Percentiles rank a stretch among this genome's conserved stretches.
phyloP scores from a whole-genome alignment of 2,888 invertebrate species.

The Ypsolopha sequella region DNA sequence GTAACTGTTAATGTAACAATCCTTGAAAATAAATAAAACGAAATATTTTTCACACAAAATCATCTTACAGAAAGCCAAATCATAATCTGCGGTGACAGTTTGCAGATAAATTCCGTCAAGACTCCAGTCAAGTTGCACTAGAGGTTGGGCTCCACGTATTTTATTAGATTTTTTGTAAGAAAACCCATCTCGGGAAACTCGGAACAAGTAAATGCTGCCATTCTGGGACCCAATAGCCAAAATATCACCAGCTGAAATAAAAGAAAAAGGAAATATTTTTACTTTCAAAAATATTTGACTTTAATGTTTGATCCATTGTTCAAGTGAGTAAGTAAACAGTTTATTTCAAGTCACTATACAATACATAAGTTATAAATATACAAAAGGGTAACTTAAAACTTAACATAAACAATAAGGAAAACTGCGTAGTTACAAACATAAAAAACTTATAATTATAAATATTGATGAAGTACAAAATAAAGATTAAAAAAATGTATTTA shows the following conservation, averaged over 20 bases:
- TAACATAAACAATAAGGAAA: no score
- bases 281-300: not conserved
- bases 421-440: no score
- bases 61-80: slow-evolving; percentile 86
- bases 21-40: not conserved
- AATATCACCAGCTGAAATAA: slow-evolving; percentile 81
- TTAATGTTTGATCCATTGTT: no score
- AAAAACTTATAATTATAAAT: no score
- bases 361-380: no score
- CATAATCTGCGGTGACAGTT: slow-evolving; percentile 91
- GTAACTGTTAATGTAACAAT: not conserved
- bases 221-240: slow-evolving; percentile 93
- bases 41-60: not conserved
- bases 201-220: slow-evolving; percentile 79
- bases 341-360: no score
- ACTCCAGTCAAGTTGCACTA: slow-evolving; percentile 93
- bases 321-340: no score
- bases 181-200: slow-evolving; percentile 89
- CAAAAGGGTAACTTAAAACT: no score
- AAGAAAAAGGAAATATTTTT: slow-evolving; percentile 1
- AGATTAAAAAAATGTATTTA: no score
- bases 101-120: slow-evolving; percentile 89
- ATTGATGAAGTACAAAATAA: no score
- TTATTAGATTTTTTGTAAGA: slow-evolving; percentile 92
- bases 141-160: slow-evolving; percentile 86